Base-by-base conservation (phyloP, 1,140 invertebrate species). In the Cherax quadricarinatus region DNA sequence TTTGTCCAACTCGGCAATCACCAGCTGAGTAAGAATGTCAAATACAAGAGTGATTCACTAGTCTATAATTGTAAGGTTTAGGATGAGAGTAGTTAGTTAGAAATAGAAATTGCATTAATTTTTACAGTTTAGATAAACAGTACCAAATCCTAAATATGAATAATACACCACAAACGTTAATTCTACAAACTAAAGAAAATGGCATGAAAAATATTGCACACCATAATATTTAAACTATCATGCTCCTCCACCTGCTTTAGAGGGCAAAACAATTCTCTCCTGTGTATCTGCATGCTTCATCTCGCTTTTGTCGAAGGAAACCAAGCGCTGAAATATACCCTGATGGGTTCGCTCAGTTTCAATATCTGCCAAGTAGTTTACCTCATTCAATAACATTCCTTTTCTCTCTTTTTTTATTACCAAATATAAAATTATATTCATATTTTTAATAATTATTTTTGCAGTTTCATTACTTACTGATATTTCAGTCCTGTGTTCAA, bases 291-390 rank as follows among this genome's bases (percentile, higher is more conserved):
- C 91, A 41, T 88, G 90, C 84, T 94, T 94, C 92, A 94, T 83
- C 60, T 88, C 93, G 85, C 79, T 93, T 92, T 94, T 94, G 92
- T 95, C 94, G 94, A 95, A 95, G 62, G 89, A 92, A 80, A 94
- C 94, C 51, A 95, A 91, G 83, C 94, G 94, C 89, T 94, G 93
- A 62, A 95, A 91, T n/a, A 94, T 75, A 66, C 94, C 94, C 88
- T 95, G 94, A 49, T 95, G 94, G 75, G 93, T 93, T 89, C 94
- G 94, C 88, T 94, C 94, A 93, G 93, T 93, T 57, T 94, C 86
- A 85, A 95, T 93, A 93, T 94, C 94, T 95, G 92, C n/a, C 70
- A 75, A 75, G 70, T 30, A 75, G 70, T 30, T 6, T n/a, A 75
- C 30, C 21, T 75, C n/a, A 30, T 75, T 75, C 6, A 75, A 75